Base-by-base conservation (phyloP, 2,113 vertebrate species). In the Toxostoma redivivum region DNA sequence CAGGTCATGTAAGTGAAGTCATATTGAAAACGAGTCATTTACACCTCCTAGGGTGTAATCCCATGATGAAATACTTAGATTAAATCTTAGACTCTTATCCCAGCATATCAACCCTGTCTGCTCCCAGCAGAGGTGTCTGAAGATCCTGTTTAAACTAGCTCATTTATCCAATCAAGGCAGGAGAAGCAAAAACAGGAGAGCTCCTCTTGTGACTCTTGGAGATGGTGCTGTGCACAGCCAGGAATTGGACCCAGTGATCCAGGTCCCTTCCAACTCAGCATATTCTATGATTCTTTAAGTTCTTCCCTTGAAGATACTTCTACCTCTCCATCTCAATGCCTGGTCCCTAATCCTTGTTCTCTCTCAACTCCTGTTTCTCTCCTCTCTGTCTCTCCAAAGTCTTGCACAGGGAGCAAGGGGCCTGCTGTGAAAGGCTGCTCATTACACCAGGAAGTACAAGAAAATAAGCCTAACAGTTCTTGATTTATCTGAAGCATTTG, bases 141-240 rank as follows among this genome's bases (percentile, higher is more conserved):
- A 90, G 60, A 94, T 82, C 90, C 44, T 93, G 88, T 96, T 96
- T 90, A 94, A 96, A 93, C 82, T 62, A 92, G 86, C 48, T 82
- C 67, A 81, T 67, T 95, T 94, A 93, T 90, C 90, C 92, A 93
- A 86, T 84, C 90, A 95, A 88, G 79, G 64, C 17, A 78, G 64
- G 23, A 83, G 88, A 90, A 92, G 78, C 56, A 88, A 88, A 93
- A 78, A 42, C 67, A 70, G 12, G 45, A 61, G 31, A 13, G 40
- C 11, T 76, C 28, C 31, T 78, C 47, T 81, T 18, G 25, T 22
- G 42, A 17, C 51, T 58, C 44, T 18, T 33, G 18, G 38, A 15
- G 28, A 77, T 30, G 28, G 23, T 45, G 38, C 54, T 45, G 23
- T 37, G n/a, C 64, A 45, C 12, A 8, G 27, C 12, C 56, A 70